Evolutionary conservation across 2,888 invertebrate genomes (phyloP), one percentile per base, ranked within the genome.

Genomic region (Ischnus inquisitorius): DNA sequence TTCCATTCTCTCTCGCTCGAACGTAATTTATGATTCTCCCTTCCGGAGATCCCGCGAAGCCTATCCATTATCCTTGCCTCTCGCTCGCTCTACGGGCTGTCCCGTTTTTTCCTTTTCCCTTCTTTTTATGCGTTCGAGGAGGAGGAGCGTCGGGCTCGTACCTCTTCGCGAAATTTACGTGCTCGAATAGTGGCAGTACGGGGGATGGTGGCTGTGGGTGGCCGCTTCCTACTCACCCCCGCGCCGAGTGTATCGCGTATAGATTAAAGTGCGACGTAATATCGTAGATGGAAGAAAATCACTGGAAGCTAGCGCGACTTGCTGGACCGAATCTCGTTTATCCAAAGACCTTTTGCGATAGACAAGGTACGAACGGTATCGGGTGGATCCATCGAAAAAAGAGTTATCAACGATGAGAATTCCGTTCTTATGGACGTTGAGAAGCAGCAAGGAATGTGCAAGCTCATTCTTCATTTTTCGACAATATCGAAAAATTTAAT

Each of bases 11-110:
- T 78, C 87, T 86, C 85, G 87, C 86, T 87, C 87, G 89, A 89
- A 90, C 88, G 90, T 88, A 90, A 91, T 90, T 90, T 90, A 90
- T 88, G 89, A 90, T 87, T 87, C 57, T 69, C 65, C 77, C 89
- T 88, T 87, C 87, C 83, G 86, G 85, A 85, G 84, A 88, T 87
- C 78, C 87, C 84, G 76, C 64, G 83, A 84, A 87, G 83, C 86
- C 87, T 84, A 79, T 79, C 87, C 83, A 87, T 87, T 87, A 86
- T 87, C 87, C 83, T 85, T 83, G 65, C 84, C 82, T 87, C 83
- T 77, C 86, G 77, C 85, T 85, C 82, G 85, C 82, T 82, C 79
- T 48, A 51, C 39, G 76, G 34, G 62, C 54, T 80, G 43, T 34
- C 48, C 43, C 41, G 54, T n/a, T 22, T 41, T 39, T 41, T 51